phyloP scores from a whole-genome alignment of 2,888 invertebrate genomes.

The Drosophila tripunctata region DNA sequence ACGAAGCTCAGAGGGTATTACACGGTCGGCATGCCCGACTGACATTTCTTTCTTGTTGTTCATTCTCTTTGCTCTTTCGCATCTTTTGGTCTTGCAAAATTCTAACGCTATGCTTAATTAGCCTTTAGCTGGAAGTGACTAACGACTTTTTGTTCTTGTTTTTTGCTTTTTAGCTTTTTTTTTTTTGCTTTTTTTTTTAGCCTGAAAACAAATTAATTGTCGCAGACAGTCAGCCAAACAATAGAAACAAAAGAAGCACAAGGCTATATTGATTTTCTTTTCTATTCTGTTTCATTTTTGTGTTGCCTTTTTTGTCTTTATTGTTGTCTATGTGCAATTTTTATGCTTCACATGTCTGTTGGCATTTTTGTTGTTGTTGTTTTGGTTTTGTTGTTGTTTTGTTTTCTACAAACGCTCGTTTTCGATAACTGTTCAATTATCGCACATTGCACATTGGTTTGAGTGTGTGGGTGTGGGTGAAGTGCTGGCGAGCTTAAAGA shows the following conservation, averaged over 20 bases:
- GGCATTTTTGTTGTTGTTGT: no score
- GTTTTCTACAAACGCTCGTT: conserved; percentile 7
- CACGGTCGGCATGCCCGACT: no score
- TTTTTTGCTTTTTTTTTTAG: conserved; percentile 11
- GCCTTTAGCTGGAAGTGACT: conserved; percentile 76
- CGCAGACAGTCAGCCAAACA: conserved; percentile 53
- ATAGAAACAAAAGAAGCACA: conserved; percentile 53
- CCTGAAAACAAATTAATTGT: conserved; percentile 70
- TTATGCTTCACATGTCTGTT: conserved; percentile 10
- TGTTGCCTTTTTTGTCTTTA: no score
- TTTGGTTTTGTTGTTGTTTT: conserved; percentile 31
- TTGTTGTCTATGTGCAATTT: conserved; percentile 34
- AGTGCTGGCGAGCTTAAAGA: not conserved
- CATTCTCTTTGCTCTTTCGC: conserved; percentile 12
- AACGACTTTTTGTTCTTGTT: conserved; percentile 59
- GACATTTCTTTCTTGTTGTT: conserved; percentile 2
- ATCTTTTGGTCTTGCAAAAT: conserved; percentile 57
- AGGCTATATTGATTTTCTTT: conserved; percentile 68
- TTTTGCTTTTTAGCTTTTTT: no score
- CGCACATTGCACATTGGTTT: not conserved
- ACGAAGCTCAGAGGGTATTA: no score
- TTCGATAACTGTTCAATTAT: not conserved
- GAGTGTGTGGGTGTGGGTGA: not conserved
- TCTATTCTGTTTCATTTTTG: no score
- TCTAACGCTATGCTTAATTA: conserved; percentile 73